Percentiles rank a stretch among this genome's conserved stretches.
phyloP scores from a whole-genome alignment of 1,140 invertebrate species.

The Microplitis mediator region DNA sequence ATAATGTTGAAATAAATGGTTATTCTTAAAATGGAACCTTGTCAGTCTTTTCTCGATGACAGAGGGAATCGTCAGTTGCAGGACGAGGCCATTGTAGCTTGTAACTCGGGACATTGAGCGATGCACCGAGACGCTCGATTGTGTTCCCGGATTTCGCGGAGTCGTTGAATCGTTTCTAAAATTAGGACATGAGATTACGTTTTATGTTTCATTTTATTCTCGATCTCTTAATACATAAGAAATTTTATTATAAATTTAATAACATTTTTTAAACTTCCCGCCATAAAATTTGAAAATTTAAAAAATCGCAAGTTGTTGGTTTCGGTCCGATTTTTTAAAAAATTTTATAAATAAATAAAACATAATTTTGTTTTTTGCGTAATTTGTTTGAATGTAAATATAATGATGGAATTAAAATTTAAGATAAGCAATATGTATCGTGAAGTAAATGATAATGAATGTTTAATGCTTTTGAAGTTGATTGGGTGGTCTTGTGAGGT shows the following conservation, averaged over 20 bases:
- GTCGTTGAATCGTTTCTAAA: conserved; percentile 15
- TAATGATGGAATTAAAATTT: background rate
- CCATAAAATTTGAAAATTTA: background rate
- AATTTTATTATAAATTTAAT: no score
- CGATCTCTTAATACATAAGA: no score
- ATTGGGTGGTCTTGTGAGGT: conserved; percentile 26
- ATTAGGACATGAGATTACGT: conserved; percentile 2
- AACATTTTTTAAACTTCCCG: background rate
- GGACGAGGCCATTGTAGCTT: conserved; percentile 11
- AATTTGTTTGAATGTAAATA: background rate
- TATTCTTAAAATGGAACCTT: background rate
- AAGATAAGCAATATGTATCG: background rate
- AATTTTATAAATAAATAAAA: background rate
- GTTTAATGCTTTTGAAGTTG: conserved; percentile 13
- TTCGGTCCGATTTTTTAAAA: background rate
- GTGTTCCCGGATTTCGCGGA: conserved; percentile 14
- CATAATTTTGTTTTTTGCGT: background rate
- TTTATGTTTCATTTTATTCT: no score
- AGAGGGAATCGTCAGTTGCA: conserved; percentile 12
- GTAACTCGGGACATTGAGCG: conserved; percentile 21
- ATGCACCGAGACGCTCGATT: conserved; percentile 21
- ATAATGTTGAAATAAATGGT: background rate
- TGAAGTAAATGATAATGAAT: conserved; percentile 16
- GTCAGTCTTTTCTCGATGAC: conserved; percentile 4
- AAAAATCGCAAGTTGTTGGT: background rate